Percentiles rank a stretch among this genome's conserved stretches.
phyloP scores from a whole-genome alignment of 2,113 vertebrate genomes.

The Chinchilla lanigera region DNA sequence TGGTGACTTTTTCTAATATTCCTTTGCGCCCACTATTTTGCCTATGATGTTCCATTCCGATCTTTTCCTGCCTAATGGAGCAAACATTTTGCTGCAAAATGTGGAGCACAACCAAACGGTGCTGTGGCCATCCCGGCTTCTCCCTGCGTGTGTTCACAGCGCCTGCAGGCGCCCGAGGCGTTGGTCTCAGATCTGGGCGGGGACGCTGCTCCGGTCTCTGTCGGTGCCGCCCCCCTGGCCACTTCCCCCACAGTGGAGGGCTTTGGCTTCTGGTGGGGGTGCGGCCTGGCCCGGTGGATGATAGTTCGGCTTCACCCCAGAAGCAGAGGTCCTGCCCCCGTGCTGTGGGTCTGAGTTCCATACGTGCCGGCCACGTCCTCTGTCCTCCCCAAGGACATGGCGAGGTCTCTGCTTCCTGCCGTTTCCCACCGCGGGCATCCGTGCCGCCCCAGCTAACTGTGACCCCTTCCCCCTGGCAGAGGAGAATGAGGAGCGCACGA shows the following conservation, averaged over 20 bases:
- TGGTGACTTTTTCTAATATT: too few species aligned
- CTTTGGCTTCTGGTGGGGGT: background rate
- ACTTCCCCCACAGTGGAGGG: background rate
- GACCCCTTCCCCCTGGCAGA: constrained; percentile 86
- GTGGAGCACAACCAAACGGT: too few species aligned
- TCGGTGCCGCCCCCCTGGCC: fast-evolving
- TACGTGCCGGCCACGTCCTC: background rate
- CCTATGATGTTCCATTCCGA: too few species aligned
- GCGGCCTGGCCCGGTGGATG: fast-evolving
- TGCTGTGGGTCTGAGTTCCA: background rate
- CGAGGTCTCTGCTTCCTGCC: background rate
- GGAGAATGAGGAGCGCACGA: constrained; percentile 96
- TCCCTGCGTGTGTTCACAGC: fast-evolving
- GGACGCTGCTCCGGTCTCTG: background rate
- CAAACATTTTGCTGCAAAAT: too few species aligned
- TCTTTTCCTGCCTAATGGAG: background rate
- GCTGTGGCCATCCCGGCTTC: too few species aligned
- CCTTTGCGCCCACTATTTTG: fast-evolving
- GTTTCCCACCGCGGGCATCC: background rate
- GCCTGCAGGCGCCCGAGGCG: background rate
- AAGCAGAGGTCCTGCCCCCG: background rate
- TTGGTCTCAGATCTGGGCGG: background rate
- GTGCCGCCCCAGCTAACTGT: background rate
- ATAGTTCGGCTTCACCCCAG: too few species aligned
- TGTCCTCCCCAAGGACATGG: background rate